These are phyloP conservation scores for Pristionchus fissidentatus DNA, from an alignment of 2,888 invertebrate genomes.

Conservation along the genomic window DNA sequence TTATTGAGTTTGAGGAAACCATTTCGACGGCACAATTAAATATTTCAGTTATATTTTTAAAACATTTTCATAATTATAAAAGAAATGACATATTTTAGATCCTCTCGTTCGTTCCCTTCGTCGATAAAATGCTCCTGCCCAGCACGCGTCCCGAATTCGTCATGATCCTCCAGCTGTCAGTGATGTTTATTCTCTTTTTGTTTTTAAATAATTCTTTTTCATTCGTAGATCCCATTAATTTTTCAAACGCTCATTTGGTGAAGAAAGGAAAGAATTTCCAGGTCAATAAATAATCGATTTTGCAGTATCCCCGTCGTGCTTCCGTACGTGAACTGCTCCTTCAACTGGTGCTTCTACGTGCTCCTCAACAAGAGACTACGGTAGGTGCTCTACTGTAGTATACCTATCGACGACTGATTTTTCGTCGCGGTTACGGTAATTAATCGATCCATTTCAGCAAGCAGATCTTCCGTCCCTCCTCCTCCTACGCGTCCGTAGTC, in stretches of 20 bases:
- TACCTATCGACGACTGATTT: background rate
- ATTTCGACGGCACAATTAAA: background rate
- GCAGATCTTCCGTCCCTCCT: constrained; percentile 55
- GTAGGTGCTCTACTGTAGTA: background rate
- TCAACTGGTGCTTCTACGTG: constrained; percentile 59
- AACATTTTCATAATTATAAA: background rate
- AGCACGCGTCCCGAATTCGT: background rate
- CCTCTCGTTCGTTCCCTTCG: constrained; percentile 24
- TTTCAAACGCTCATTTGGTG: no score
- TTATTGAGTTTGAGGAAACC: no score
- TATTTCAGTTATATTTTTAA: background rate
- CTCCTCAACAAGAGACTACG: constrained; percentile 54
- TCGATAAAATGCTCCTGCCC: background rate
- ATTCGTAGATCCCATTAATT: background rate
- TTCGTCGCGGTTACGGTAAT: background rate
- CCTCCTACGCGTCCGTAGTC: constrained; percentile 46
- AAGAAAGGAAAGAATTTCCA: background rate
- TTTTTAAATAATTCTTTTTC: background rate
- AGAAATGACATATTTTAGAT: background rate
- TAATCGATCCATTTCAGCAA: constrained; percentile 25
- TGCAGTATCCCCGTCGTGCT: constrained; percentile 46
- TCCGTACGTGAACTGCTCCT: constrained; percentile 55
- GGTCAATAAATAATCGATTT: background rate
- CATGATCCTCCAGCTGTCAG: constrained; percentile 42
- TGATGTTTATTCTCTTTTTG: background rate